phyloP scores from a whole-genome alignment of 92 coral and sea anemone genomes.

The Siderastrea radians region DNA sequence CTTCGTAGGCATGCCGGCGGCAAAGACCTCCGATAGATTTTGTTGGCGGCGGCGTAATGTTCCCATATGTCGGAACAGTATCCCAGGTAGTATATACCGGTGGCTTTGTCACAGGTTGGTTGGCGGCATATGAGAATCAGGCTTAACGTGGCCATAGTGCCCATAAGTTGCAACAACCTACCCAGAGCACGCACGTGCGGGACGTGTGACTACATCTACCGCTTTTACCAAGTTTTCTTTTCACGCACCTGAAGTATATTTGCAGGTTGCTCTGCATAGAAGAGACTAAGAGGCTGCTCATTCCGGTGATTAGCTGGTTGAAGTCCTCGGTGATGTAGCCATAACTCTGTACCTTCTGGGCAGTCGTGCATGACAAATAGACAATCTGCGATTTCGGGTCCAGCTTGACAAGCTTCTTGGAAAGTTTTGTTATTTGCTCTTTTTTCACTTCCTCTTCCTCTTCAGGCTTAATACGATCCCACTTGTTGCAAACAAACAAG shows the following conservation, averaged over 20 bases:
- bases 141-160: no score
- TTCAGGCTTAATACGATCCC: conserved; percentile 3
- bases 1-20: no score
- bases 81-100: no score
- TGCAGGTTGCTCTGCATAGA: conserved; percentile 8
- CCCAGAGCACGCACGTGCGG: background rate
- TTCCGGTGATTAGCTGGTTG: background rate
- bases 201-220: background rate
- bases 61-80: no score
- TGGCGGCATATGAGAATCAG: no score
- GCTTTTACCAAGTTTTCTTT: background rate
- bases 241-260: background rate
- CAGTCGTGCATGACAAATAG: conserved; percentile 18
- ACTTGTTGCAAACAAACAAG: conserved; percentile 29
- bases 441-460: conserved; percentile 4
- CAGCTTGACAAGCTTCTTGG: background rate
- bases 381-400: conserved; percentile 16
- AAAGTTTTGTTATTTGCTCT: background rate
- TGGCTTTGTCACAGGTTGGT: no score
- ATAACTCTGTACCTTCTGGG: conserved; percentile 12
- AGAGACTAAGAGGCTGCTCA: background rate
- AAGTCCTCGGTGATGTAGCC: conserved; percentile 20
- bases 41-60: no score
- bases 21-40: no score
- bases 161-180: no score